Evolutionary conservation across 2,888 invertebrate species (phyloP).

Genomic region (Papilio elwesi): DNA sequence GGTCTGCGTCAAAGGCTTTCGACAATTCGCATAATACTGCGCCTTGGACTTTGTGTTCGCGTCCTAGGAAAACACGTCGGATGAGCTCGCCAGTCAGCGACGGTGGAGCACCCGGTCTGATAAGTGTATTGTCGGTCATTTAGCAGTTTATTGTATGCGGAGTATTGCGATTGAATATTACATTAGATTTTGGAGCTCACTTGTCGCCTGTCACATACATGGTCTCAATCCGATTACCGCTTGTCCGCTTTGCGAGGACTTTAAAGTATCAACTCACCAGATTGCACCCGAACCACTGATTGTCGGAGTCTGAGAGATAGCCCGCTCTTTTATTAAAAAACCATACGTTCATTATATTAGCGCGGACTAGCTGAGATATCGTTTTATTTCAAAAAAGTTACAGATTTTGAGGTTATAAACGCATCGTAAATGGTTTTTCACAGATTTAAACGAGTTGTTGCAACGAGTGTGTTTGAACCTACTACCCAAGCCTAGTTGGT

Average conservation of each 20-base stretch:
- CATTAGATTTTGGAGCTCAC: neutral
- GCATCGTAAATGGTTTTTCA: no score
- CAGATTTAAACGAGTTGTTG: no score
- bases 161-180: neutral
- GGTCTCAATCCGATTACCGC: constrained; percentile 52
- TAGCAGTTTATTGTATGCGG: no score
- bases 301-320: neutral
- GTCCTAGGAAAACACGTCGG: neutral
- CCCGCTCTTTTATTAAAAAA: no score
- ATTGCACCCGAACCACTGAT: constrained; percentile 55
- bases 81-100: neutral
- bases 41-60: neutral
- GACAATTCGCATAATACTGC: neutral
- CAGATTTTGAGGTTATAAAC: no score
- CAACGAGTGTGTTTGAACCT: no score
- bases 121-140: neutral
- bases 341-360: no score
- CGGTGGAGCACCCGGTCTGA: no score
- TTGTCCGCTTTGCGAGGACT: constrained; percentile 46
- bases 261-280: constrained; percentile 62
- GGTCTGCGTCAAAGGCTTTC: neutral
- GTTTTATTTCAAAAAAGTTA: no score
- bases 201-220: constrained; percentile 29
- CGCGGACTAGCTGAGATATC: no score
- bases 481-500: no score